A percentile compares a stretch with the other conserved stretches of the same genome.
These are phyloP conservation scores for Notiomystis cincta DNA, from an alignment of 2,113 vertebrate species.

Conservation along the genomic window DNA sequence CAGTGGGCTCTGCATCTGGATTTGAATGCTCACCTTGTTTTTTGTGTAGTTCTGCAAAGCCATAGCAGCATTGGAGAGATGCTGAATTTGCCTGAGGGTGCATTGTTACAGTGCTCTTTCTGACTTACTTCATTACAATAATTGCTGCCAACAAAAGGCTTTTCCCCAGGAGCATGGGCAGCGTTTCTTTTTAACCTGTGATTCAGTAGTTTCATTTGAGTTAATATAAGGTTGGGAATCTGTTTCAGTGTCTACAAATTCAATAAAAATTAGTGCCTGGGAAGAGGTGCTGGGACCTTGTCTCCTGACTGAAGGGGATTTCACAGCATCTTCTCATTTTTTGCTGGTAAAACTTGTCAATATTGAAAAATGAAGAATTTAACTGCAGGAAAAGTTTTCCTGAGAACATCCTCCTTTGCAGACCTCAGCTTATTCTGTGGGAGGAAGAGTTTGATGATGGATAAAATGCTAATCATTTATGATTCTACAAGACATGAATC, in stretches of 20 bases:
- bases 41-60: not conserved
- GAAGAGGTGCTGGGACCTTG: not conserved
- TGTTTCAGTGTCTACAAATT: not conserved
- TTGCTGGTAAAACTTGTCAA: not conserved
- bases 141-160: not conserved
- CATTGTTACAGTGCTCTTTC: not conserved
- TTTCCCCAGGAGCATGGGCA: not conserved
- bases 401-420: not conserved
- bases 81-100: not conserved
- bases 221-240: not conserved
- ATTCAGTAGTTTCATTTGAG: not conserved
- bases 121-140: not conserved
- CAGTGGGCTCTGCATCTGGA: not conserved
- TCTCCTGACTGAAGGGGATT: not conserved
- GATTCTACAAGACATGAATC: not conserved
- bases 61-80: not conserved
- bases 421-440: not conserved
- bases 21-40: not conserved
- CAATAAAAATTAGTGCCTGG: not conserved
- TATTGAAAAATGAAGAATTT: not conserved
- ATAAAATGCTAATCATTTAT: not conserved
- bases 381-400: not conserved
- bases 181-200: not conserved
- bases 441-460: not conserved
- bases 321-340: rapidly evolving